Evolutionary conservation across 2,888 invertebrate genomes (phyloP).

Genomic region (Sympetrum striolatum): DNA sequence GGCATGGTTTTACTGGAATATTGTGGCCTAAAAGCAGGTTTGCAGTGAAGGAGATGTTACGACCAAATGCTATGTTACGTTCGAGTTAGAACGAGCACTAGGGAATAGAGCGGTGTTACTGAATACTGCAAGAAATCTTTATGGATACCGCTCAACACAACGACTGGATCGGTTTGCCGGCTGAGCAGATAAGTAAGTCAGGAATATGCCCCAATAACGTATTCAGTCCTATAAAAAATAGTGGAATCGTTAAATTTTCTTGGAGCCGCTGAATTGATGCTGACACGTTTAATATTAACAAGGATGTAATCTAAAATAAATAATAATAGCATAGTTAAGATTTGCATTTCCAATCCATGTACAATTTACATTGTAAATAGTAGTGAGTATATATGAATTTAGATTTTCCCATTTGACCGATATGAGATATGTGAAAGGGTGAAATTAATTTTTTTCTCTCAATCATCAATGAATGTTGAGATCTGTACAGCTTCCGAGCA

Average conservation of each 20-base stretch:
- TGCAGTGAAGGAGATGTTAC: neutral
- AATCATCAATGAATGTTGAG: too few species aligned
- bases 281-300: too few species aligned
- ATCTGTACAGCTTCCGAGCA: neutral
- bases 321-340: too few species aligned
- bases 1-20: neutral
- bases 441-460: too few species aligned
- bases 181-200: neutral
- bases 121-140: neutral
- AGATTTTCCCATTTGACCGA: too few species aligned
- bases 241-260: too few species aligned
- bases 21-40: neutral
- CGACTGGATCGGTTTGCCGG: neutral
- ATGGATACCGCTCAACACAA: neutral
- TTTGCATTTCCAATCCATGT: too few species aligned
- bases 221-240: neutral
- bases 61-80: neutral
- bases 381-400: too few species aligned
- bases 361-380: too few species aligned
- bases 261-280: too few species aligned
- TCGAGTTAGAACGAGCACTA: neutral
- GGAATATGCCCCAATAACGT: neutral
- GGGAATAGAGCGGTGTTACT: neutral
- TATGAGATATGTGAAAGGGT: too few species aligned
- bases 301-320: too few species aligned